phyloP scores from a whole-genome alignment of 2,888 invertebrate genomes.

The Halictus quadricinctus region DNA sequence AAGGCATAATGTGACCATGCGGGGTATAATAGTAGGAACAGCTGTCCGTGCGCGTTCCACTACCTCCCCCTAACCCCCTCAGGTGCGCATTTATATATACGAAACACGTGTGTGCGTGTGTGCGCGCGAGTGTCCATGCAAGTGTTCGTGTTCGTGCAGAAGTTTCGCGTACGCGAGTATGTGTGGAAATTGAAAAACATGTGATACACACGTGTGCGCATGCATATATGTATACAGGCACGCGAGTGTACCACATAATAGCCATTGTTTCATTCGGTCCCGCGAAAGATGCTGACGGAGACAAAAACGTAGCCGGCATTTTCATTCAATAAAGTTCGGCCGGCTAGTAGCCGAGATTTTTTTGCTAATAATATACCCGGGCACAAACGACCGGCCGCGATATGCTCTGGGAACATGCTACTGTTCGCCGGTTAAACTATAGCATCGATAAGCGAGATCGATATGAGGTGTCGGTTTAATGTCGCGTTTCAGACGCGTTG shows the following conservation, averaged over 20 bases:
- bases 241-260: slow-evolving; percentile 76
- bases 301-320: slow-evolving; percentile 77
- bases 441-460: slow-evolving; percentile 56
- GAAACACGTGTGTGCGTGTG: not conserved
- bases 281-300: slow-evolving; percentile 73
- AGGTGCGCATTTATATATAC: slow-evolving; percentile 2
- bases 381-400: not conserved
- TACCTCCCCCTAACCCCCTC: not conserved
- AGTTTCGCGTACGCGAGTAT: slow-evolving; percentile 16
- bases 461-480: slow-evolving; percentile 56
- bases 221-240: slow-evolving; percentile 52
- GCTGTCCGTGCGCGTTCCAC: slow-evolving; percentile 54
- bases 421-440: slow-evolving; percentile 14
- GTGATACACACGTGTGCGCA: slow-evolving; percentile 37
- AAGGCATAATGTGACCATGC: slow-evolving; percentile 78
- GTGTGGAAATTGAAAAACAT: slow-evolving; percentile 33
- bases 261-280: slow-evolving; percentile 77
- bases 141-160: slow-evolving; percentile 17
- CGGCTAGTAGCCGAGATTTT: slow-evolving; percentile 45
- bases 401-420: slow-evolving; percentile 31
- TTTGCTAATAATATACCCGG: slow-evolving; percentile 42
- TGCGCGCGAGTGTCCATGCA: slow-evolving; percentile 35
- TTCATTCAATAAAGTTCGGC: slow-evolving; percentile 77
- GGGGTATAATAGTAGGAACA: slow-evolving; percentile 72
- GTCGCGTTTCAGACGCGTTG: slow-evolving; percentile 32